These are phyloP conservation scores for Heptranchias perlo DNA, from an alignment of 2,113 vertebrate species.

Conservation along the genomic window DNA sequence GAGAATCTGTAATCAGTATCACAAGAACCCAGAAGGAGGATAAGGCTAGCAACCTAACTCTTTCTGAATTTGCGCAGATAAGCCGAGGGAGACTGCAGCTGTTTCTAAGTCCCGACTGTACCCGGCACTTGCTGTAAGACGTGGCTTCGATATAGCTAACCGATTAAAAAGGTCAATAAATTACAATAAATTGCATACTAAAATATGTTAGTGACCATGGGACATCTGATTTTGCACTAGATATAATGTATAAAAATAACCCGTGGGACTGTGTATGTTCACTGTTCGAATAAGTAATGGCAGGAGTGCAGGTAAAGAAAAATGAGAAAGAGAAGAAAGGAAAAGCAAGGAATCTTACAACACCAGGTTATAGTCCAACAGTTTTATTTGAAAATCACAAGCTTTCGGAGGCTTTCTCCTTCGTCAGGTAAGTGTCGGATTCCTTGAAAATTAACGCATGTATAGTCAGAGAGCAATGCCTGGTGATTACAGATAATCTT, in stretches of 20 bases:
- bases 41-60: not conserved
- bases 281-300: not conserved
- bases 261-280: no score
- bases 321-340: not conserved
- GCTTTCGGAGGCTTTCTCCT: no score
- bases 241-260: not conserved
- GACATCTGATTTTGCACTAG: not conserved
- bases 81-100: not conserved
- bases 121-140: not conserved
- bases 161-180: not conserved
- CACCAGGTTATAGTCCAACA: no score
- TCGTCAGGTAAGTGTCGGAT: no score
- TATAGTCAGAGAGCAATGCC: no score
- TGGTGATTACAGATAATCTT: no score
- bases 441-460: no score
- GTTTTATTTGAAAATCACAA: no score
- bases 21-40: not conserved
- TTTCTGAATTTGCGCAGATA: not conserved
- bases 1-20: not conserved
- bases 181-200: not conserved
- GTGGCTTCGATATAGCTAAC: not conserved
- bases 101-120: not conserved
- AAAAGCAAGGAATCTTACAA: no score
- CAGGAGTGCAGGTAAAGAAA: no score
- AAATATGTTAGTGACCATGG: not conserved